A percentile compares a stretch with the other conserved stretches of the same genome.
Conservation (phyloP, 2,113 vertebrate genomes). For the Xiphorhynchus elegans region DNA sequence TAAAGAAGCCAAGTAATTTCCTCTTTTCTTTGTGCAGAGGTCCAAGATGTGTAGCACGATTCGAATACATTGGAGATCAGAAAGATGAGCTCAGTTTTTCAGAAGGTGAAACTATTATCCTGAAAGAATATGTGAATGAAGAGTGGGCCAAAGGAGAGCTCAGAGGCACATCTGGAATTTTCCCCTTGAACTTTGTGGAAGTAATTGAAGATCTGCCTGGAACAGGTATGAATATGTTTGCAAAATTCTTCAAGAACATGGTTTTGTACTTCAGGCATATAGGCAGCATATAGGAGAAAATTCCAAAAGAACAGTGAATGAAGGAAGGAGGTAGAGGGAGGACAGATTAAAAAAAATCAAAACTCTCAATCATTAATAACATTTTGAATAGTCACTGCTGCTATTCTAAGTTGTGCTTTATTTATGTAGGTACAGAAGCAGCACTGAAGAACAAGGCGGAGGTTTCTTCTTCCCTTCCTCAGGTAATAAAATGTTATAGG, state of each 20-base stretch:
- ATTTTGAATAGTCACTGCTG: background rate
- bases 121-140: slow-evolving; percentile 85
- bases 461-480: slow-evolving; percentile 46
- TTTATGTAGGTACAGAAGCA: slow-evolving; percentile 42
- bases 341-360: background rate
- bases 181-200: slow-evolving; percentile 93
- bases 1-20: background rate
- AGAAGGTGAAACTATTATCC: slow-evolving; percentile 88
- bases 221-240: slow-evolving; percentile 15
- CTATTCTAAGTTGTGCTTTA: background rate
- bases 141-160: slow-evolving; percentile 92
- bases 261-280: background rate
- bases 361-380: background rate
- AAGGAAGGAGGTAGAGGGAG: background rate
- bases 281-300: background rate
- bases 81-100: slow-evolving; percentile 89
- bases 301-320: background rate
- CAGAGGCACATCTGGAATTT: slow-evolving; percentile 78
- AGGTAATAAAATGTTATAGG: slow-evolving; percentile 73
- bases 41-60: slow-evolving; percentile 86
- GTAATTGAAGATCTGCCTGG: slow-evolving; percentile 84
- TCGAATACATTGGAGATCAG: slow-evolving; percentile 90
- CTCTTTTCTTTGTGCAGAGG: slow-evolving; percentile 76
- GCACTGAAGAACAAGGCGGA: slow-evolving; percentile 64
- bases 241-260: background rate